phyloP scores from a whole-genome alignment of 2,113 vertebrate genomes.

The Saccopteryx leptura region DNA sequence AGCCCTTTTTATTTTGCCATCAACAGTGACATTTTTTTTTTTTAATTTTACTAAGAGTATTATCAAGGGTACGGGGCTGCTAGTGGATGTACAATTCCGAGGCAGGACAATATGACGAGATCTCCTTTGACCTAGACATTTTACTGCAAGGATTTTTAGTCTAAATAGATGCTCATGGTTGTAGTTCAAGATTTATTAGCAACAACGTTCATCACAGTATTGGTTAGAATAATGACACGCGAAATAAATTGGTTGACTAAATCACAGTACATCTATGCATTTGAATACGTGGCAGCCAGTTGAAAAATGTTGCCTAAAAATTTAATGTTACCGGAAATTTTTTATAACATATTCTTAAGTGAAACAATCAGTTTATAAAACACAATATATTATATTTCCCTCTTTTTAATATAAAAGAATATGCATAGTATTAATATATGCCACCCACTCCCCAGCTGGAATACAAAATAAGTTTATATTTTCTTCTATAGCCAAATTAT shows the following conservation, averaged over 20 bases:
- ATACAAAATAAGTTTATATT: slow-evolving; percentile 5
- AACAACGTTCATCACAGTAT: neutral
- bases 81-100: neutral
- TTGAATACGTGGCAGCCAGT: neutral
- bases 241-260: neutral
- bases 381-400: slow-evolving; percentile 2
- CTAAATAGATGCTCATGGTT: neutral
- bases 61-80: neutral
- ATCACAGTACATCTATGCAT: neutral
- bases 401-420: neutral
- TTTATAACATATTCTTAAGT: neutral
- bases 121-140: neutral
- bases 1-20: slow-evolving; percentile 25
- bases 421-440: slow-evolving; percentile 23
- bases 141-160: slow-evolving; percentile 45
- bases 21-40: too few relatives aligned
- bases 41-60: neutral
- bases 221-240: neutral
- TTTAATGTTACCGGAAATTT: neutral
- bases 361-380: slow-evolving; percentile 51
- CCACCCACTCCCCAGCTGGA: slow-evolving; percentile 47
- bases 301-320: neutral
- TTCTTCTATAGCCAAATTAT: slow-evolving; percentile 44
- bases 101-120: neutral
- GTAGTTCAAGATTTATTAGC: neutral